Conservation (phyloP, 2,888 invertebrate species). For the Protula sp. region DNA sequence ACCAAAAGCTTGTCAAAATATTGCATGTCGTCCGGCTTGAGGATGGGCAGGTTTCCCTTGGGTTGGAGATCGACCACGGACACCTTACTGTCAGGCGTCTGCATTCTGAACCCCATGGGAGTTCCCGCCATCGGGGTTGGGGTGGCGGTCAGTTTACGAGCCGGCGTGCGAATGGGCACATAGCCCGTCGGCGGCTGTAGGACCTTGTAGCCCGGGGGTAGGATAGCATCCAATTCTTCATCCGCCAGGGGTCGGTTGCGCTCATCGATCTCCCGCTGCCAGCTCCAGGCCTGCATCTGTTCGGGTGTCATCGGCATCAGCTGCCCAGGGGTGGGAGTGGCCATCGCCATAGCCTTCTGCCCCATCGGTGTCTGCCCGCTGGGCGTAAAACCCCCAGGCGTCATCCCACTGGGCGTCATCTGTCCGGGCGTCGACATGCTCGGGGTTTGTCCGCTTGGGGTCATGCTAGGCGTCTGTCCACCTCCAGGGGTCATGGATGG, state of each 20-base stretch:
- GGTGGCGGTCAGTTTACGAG: conserved; percentile 93
- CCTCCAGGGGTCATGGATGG: conserved; percentile 28
- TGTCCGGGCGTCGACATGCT: conserved; percentile 24
- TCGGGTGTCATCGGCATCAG: conserved; percentile 98
- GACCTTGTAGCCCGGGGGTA: conserved; percentile 94
- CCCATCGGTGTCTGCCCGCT: conserved; percentile 54
- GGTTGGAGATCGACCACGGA: conserved; percentile 95
- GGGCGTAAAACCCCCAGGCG: conserved; percentile 52
- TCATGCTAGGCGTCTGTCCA: conserved; percentile 41
- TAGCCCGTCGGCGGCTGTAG: conserved; percentile 93
- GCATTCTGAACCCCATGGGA: conserved; percentile 53
- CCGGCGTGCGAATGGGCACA: conserved; percentile 93
- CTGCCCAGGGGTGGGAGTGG: conserved; percentile 94
- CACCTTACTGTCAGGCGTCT: conserved; percentile 54
- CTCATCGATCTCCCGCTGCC: conserved; percentile 98
- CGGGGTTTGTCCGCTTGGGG: conserved; percentile 35
- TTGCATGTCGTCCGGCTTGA: conserved; percentile 99
- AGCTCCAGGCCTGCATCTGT: conserved; percentile 93
- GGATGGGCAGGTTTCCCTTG: conserved; percentile 90
- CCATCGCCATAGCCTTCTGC: conserved; percentile 95
- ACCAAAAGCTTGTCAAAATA: conserved; percentile 96
- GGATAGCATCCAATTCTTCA: conserved; percentile 94
- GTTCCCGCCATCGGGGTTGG: conserved; percentile 79
- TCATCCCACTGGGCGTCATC: conserved; percentile 32
- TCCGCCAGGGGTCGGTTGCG: conserved; percentile 92